Percentiles rank a stretch among this genome's conserved stretches.
Evolutionary conservation across 2,113 vertebrate species (phyloP).

Genomic region (Marmota flaviventris): DNA sequence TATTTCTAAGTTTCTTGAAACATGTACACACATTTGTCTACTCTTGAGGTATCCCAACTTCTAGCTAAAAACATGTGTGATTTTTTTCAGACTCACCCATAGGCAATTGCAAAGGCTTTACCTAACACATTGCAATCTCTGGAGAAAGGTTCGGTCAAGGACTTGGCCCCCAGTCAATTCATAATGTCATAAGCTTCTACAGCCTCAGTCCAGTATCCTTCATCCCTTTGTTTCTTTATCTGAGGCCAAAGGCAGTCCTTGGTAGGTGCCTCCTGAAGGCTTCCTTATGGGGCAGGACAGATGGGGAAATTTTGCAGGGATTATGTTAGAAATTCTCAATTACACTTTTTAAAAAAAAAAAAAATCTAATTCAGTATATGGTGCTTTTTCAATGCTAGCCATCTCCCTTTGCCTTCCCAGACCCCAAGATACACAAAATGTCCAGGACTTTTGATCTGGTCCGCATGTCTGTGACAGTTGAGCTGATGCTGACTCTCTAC

Average conservation of each 20-base stretch:
- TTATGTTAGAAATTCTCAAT: neutral
- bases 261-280: neutral
- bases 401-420: fast-evolving
- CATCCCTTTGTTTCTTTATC: neutral
- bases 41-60: neutral
- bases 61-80: neutral
- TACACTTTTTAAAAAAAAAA: neutral
- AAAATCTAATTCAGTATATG: neutral
- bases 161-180: no score
- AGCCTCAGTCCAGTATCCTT: neutral
- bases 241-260: neutral
- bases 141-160: neutral
- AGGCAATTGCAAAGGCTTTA: neutral
- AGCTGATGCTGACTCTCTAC: fast-evolving
- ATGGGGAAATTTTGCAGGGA: fast-evolving
- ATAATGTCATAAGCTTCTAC: neutral
- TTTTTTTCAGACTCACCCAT: neutral
- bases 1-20: neutral
- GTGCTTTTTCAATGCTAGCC: neutral
- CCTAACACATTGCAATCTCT: neutral
- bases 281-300: no score
- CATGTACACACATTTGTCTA: neutral
- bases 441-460: neutral
- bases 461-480: neutral
- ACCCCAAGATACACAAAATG: neutral